Evolutionary conservation across 30 jellyfish, hydroid and myxozoan species (phyloP), one percentile per base, ranked within the genome.

Genomic region (Pseudorhiza aurosa): DNA sequence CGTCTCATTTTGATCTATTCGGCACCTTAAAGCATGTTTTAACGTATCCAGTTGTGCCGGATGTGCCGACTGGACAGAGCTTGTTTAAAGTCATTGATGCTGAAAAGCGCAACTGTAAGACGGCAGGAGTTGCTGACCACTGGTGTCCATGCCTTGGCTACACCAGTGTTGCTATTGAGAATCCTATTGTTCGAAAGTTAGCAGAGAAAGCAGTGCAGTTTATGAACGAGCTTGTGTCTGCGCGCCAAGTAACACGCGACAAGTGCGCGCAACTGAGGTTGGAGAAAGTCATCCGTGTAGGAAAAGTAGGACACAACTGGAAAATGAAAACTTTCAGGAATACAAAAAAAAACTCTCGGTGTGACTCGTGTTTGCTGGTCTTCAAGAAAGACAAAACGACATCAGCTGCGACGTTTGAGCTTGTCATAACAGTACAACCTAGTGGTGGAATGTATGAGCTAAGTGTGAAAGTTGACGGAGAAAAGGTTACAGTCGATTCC

Each of bases 121-220:
- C 76, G 15, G 83, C 95, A 4, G 97, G 97, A 15, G 87, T 88
- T 12, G 64, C 68, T 12, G 91, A 71, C 27, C 86, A 80, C 40
- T 88, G 91, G 90, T 88, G 97, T 37, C 95, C 95, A 12, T 88
- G 97, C 45, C 49, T 80, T 9, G 65, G 55, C 15, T 80, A 40
- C 55, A 25, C 40, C 8, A 31, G 21, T 36, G 31, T 80, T 21
- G 4, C 62, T 14, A 33, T 51, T 14, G 50, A 49, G 10, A 65
- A 55, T n/a, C 53, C 75, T 10, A 0, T 31, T 19, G 36, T 65
- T 26, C 22, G 24, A 27, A 31, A 17, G n/a, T 28, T 64, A 24
- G 91, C 91, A 4, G 27, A 40, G 43, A 46, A 47, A 25, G 84
- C 45, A 8, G 84, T 80, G 2, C 62, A 33, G 3, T 65, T 29